Percentiles rank a stretch among this genome's conserved stretches.
Evolutionary conservation across 2,797 vertebrate species (phyloP).

Genomic region (Pseudochromis fuscus): DNA sequence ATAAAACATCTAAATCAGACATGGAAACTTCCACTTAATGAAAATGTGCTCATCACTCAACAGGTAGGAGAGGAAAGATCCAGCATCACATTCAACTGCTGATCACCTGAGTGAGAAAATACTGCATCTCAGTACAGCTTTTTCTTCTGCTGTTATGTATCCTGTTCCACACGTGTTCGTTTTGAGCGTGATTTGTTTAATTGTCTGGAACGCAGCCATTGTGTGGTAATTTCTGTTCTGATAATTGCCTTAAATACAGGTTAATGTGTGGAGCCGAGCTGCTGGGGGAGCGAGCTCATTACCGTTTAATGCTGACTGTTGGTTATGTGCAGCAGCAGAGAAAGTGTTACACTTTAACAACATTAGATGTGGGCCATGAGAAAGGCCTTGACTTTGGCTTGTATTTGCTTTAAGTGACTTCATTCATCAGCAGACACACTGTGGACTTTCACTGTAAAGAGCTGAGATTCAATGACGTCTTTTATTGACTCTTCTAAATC

Average conservation of each 20-base stretch:
- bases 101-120: constrained; percentile 19
- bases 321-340: constrained; percentile 44
- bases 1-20: constrained; percentile 48
- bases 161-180: constrained; percentile 40
- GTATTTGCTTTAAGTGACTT: constrained; percentile 26
- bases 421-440: constrained; percentile 9
- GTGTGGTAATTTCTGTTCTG: constrained; percentile 59
- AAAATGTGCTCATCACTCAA: constrained; percentile 27
- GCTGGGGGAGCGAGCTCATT: constrained; percentile 47
- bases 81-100: not conserved
- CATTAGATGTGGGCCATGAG: constrained; percentile 41
- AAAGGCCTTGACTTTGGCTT: constrained; percentile 39
- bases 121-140: constrained; percentile 20
- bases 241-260: constrained; percentile 76
- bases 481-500: no score
- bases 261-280: constrained; percentile 52
- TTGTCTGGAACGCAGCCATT: constrained; percentile 61
- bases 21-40: constrained; percentile 15
- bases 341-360: constrained; percentile 58
- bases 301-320: constrained; percentile 55
- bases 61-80: constrained; percentile 32
- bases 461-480: no score
- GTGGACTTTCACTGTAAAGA: constrained; percentile 9
- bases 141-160: constrained; percentile 31
- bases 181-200: constrained; percentile 62